Percentiles rank a stretch among this genome's conserved stretches.
Conservation (phyloP, 2,113 vertebrate species). For the Stigmatopora nigra region DNA sequence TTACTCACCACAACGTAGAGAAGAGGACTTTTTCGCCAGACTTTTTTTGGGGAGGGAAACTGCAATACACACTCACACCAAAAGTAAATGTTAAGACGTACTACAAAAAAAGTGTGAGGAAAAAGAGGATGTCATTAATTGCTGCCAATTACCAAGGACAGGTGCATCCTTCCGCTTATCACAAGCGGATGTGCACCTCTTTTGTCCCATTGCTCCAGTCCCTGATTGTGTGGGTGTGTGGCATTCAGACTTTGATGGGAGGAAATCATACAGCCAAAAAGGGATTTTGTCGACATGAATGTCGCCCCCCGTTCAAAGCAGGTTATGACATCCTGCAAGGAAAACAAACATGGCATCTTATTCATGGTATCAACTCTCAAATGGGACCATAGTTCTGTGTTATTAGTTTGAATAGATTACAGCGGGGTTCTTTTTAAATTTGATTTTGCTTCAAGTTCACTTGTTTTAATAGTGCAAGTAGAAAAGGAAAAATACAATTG, state of each 20-base stretch:
- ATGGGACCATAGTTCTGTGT: too few relatives aligned
- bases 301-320: not conserved
- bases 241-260: constrained; percentile 34
- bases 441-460: not conserved
- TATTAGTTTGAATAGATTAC: not conserved
- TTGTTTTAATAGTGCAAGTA: too few relatives aligned
- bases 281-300: constrained; percentile 39
- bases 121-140: constrained; percentile 54
- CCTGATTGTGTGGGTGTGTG: constrained; percentile 48
- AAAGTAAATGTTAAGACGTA: not conserved
- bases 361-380: not conserved
- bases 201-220: constrained; percentile 62
- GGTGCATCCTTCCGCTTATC: constrained; percentile 63
- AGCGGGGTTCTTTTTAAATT: not conserved
- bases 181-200: constrained; percentile 61
- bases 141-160: constrained; percentile 62
- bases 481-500: too few relatives aligned
- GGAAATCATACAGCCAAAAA: constrained; percentile 41
- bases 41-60: constrained; percentile 32
- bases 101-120: not conserved
- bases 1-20: constrained; percentile 88
- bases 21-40: constrained; percentile 67
- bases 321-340: not conserved
- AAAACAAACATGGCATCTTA: constrained; percentile 5
- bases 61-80: constrained; percentile 19